Conservation (phyloP, 2,888 invertebrate genomes). For the Watsonalla cultraria region DNA sequence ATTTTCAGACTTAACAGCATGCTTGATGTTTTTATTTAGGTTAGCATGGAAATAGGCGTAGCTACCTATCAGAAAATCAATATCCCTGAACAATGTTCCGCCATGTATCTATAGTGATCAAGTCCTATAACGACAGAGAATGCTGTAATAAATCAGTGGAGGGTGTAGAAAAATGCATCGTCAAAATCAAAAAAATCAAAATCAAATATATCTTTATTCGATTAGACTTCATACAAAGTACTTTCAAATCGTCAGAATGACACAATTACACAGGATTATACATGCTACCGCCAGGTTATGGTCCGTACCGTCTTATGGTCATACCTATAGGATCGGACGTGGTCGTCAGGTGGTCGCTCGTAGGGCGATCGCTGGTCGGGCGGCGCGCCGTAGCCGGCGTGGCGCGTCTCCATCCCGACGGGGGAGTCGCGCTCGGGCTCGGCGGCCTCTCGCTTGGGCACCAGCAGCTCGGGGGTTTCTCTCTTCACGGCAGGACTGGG, state of each 20-base stretch:
- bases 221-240: no score
- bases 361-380: slow-evolving; percentile 83
- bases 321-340: slow-evolving; percentile 78
- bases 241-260: no score
- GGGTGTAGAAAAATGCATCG: neutral
- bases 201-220: no score
- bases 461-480: slow-evolving; percentile 77
- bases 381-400: slow-evolving; percentile 82
- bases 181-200: no score
- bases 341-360: slow-evolving; percentile 82
- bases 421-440: slow-evolving; percentile 84
- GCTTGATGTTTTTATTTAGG: no score
- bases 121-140: neutral
- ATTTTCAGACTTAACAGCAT: neutral
- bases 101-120: neutral
- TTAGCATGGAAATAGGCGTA: no score
- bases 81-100: no score
- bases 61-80: no score
- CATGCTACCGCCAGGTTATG: no score
- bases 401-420: slow-evolving; percentile 85
- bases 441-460: slow-evolving; percentile 83
- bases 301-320: no score
- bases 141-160: no score
- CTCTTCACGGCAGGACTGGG: slow-evolving; percentile 68
- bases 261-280: no score